Evolutionary conservation across 2,113 vertebrate genomes (phyloP).

Genomic region (Coptodon bakossiorum): DNA sequence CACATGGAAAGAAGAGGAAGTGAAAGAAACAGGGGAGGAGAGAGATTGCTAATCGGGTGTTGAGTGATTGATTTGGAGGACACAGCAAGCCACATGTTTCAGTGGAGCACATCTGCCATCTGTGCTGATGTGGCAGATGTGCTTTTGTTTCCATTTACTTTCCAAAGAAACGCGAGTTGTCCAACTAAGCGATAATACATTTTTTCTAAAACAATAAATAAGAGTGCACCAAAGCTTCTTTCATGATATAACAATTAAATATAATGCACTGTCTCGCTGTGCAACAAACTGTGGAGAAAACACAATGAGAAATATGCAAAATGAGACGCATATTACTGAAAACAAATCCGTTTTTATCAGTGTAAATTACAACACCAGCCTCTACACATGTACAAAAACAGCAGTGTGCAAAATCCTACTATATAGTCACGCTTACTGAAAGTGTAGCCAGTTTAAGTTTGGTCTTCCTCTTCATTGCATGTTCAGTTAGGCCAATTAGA

Average conservation of each 20-base stretch:
- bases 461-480: not conserved
- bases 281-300: not conserved
- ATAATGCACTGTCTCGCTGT: not conserved
- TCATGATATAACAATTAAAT: not conserved
- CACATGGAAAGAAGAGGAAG: not conserved
- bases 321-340: not conserved
- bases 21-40: not conserved
- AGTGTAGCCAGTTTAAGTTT: not conserved
- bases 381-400: not conserved
- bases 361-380: not conserved
- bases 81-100: constrained; percentile 12
- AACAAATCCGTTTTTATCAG: not conserved
- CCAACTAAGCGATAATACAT: not conserved
- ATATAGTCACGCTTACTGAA: not conserved
- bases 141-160: not conserved
- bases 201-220: not conserved
- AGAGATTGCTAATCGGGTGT: not conserved
- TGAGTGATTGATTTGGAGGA: constrained; percentile 1
- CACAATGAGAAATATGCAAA: not conserved
- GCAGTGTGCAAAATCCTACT: not conserved
- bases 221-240: not conserved
- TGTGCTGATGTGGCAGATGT: constrained; percentile 6
- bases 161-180: not conserved
- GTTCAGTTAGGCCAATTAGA: not conserved
- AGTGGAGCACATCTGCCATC: constrained; percentile 1